A percentile compares a stretch with the other conserved stretches of the same genome.
These are phyloP conservation scores for Penaeus indicus DNA, from an alignment of 1,140 invertebrate genomes.

Conservation along the genomic window DNA sequence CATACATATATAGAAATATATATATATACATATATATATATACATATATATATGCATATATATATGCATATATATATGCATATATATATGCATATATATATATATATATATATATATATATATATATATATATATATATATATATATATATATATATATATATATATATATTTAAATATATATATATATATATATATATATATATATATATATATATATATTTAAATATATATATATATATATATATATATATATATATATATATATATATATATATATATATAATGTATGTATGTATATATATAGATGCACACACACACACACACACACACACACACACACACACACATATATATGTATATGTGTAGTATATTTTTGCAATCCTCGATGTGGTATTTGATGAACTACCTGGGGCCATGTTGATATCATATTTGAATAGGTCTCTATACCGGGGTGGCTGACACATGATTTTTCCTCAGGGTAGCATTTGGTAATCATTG, in stretches of 20 bases:
- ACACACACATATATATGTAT: too few relatives aligned
- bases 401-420: too few relatives aligned
- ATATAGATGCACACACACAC: background rate
- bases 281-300: background rate
- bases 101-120: constrained; percentile 11
- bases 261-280: background rate
- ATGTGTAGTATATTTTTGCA: too few relatives aligned
- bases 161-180: constrained; percentile 6
- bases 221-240: background rate
- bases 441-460: too few relatives aligned
- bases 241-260: constrained; percentile 12
- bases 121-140: background rate
- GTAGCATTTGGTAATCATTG: too few relatives aligned
- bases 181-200: constrained; percentile 1
- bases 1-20: background rate
- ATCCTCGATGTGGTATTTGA: too few relatives aligned
- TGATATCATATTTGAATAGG: too few relatives aligned
- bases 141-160: constrained; percentile 9
- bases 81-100: background rate
- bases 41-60: background rate
- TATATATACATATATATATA: constrained; percentile 5
- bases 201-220: constrained; percentile 22
- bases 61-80: background rate
- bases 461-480: too few relatives aligned
- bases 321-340: too few relatives aligned